These are phyloP conservation scores for Pseudochirops cupreus DNA, from an alignment of 2,797 vertebrate species.

Conservation along the genomic window DNA sequence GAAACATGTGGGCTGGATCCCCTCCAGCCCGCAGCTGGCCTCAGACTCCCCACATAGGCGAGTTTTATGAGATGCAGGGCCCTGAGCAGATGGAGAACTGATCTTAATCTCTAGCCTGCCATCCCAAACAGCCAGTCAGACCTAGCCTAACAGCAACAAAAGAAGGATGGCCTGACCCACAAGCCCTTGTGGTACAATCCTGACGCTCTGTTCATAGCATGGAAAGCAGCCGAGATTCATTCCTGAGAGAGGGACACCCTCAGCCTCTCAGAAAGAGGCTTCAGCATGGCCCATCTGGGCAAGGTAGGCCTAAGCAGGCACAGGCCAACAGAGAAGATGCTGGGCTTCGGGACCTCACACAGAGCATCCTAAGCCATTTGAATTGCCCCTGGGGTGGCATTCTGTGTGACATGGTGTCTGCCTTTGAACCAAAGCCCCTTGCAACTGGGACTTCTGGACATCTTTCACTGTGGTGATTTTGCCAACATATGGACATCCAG, in stretches of 20 bases:
- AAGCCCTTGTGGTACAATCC: not conserved
- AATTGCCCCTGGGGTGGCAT: not conserved
- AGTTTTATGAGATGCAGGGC: not conserved
- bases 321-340: not conserved
- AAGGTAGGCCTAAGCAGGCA: not conserved
- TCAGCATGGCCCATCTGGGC: not conserved
- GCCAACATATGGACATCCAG: not conserved
- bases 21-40: not conserved
- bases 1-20: not conserved
- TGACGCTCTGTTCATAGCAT: not conserved
- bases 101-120: not conserved
- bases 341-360: not conserved
- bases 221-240: not conserved
- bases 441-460: not conserved
- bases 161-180: rapidly evolving
- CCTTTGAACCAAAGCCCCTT: not conserved
- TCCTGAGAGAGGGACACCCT: not conserved
- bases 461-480: not conserved
- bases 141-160: not conserved
- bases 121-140: too few relatives aligned
- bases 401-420: not conserved
- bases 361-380: too few relatives aligned
- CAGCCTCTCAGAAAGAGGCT: not conserved
- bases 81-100: not conserved
- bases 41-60: not conserved